Evolutionary conservation across 2,888 invertebrate species (phyloP).

Genomic region (Aromia moschata): DNA sequence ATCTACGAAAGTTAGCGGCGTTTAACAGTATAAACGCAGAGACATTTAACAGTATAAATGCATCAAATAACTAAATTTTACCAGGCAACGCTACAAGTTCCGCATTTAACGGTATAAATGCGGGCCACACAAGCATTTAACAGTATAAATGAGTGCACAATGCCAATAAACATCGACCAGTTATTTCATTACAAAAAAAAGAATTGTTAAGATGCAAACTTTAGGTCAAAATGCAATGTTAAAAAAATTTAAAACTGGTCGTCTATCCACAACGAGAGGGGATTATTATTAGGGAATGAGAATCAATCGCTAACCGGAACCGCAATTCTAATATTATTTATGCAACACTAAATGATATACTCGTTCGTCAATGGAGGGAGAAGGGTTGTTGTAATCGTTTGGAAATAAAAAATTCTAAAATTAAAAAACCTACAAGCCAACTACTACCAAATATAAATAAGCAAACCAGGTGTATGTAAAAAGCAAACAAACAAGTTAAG

Average conservation of each 20-base stretch:
- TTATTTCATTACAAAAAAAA: neutral
- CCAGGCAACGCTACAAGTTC: neutral
- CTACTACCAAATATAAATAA: constrained; percentile 48
- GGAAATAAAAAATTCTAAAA: too few relatives aligned
- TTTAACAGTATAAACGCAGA: constrained; percentile 27
- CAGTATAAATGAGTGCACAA: constrained; percentile 30
- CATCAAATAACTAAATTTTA: constrained; percentile 3
- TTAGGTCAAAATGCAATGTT: constrained; percentile 14
- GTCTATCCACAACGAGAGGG: too few relatives aligned
- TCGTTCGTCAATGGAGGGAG: constrained; percentile 46
- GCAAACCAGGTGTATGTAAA: constrained; percentile 48
- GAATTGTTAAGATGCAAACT: neutral
- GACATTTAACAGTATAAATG: constrained; percentile 27
- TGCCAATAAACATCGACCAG: neutral
- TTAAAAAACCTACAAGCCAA: constrained; percentile 41
- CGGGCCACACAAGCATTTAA: constrained; percentile 18
- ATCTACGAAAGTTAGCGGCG: neutral
- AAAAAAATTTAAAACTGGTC: constrained; percentile 11
- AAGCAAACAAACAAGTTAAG: constrained; percentile 51
- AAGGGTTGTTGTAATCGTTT: constrained; percentile 45
- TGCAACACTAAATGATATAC: constrained; percentile 32
- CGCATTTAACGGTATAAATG: constrained; percentile 35
- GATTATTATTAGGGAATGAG: too few relatives aligned
- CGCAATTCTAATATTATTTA: constrained; percentile 6
- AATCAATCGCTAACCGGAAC: constrained; percentile 5